These are phyloP conservation scores for Ommatoiulus sabulosus DNA, from an alignment of 2,888 invertebrate genomes.

Conservation along the genomic window DNA sequence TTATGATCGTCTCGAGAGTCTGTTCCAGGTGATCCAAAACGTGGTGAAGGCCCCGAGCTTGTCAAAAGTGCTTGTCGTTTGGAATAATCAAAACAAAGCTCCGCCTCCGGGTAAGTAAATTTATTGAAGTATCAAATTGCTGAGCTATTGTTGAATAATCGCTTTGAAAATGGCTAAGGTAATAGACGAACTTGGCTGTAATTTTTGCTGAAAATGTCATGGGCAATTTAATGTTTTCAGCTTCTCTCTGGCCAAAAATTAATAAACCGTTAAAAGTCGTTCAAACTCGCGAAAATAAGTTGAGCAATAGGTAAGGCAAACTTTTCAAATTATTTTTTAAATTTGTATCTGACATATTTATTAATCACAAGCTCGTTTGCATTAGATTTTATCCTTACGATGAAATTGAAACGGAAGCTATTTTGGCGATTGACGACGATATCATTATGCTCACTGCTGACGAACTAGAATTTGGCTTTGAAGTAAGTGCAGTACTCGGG, in stretches of 20 bases:
- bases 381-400: slow-evolving; percentile 88
- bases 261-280: slow-evolving; percentile 90
- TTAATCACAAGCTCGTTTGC: not conserved
- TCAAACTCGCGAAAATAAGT: slow-evolving; percentile 87
- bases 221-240: slow-evolving; percentile 70
- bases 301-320: slow-evolving; percentile 78
- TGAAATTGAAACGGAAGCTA: slow-evolving; percentile 96
- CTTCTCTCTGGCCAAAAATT: slow-evolving; percentile 88
- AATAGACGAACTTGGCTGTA: not conserved
- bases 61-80: slow-evolving; percentile 90
- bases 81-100: slow-evolving; percentile 94
- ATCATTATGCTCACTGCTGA: slow-evolving; percentile 95
- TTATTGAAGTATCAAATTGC: too few relatives aligned
- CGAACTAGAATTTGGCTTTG: slow-evolving; percentile 94
- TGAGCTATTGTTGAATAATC: too few relatives aligned
- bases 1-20: slow-evolving; percentile 89
- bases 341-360: not conserved
- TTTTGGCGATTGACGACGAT: slow-evolving; percentile 95
- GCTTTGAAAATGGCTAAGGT: not conserved
- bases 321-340: slow-evolving; percentile 30
- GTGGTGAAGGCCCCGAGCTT: slow-evolving; percentile 89
- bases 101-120: slow-evolving; percentile 80
- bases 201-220: not conserved
- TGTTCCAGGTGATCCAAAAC: slow-evolving; percentile 87
- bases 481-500: slow-evolving; percentile 67